Percentiles rank a stretch among this genome's conserved stretches.
phyloP scores from a whole-genome alignment of 2,888 invertebrate species.

The Halictus ligatus region DNA sequence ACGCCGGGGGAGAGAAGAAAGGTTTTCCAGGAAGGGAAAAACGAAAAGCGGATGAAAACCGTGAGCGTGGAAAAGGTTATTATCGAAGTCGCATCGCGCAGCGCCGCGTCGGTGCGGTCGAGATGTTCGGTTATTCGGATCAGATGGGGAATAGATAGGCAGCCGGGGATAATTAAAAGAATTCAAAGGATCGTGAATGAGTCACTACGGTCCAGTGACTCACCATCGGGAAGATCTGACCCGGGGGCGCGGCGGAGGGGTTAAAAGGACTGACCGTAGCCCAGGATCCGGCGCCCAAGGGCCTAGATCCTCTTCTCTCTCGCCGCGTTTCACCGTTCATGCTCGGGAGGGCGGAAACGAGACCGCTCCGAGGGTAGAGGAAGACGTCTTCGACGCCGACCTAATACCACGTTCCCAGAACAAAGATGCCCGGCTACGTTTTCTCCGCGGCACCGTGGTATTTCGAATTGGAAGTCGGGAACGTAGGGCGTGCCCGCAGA shows the following conservation, averaged over 20 bases:
- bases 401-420: slow-evolving; percentile 56
- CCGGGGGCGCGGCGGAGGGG: slow-evolving; percentile 50
- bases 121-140: neutral
- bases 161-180: slow-evolving; percentile 55
- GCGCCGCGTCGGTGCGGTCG: neutral
- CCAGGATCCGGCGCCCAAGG: slow-evolving; percentile 67
- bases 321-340: slow-evolving; percentile 53
- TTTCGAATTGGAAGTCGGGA: slow-evolving; percentile 63
- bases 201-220: slow-evolving; percentile 65
- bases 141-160: slow-evolving; percentile 18
- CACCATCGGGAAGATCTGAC: slow-evolving; percentile 58
- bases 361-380: slow-evolving; percentile 61
- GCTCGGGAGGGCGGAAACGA: slow-evolving; percentile 70
- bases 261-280: slow-evolving; percentile 69
- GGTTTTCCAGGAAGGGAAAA: neutral
- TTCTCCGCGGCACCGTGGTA: slow-evolving; percentile 29
- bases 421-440: slow-evolving; percentile 56
- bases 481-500: slow-evolving; percentile 59
- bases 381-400: slow-evolving; percentile 53
- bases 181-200: slow-evolving; percentile 60
- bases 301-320: slow-evolving; percentile 60
- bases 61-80: neutral
- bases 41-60: neutral
- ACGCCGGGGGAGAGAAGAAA: neutral
- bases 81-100: neutral